Base-by-base conservation (phyloP, 2,113 vertebrate genomes). In the Hystrix brachyura region DNA sequence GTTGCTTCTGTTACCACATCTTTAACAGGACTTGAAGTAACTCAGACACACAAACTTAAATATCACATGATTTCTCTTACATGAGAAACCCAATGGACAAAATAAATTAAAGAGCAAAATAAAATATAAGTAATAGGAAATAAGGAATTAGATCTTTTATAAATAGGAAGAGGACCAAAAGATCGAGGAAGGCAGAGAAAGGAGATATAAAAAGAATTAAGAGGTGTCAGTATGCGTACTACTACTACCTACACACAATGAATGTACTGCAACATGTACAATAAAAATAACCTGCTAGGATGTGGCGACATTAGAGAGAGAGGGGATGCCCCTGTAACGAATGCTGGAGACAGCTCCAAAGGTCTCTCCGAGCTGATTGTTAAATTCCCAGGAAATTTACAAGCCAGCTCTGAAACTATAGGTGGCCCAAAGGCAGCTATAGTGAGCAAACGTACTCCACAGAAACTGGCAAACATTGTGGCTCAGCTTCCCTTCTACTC, bases 311-410 rank as follows among this genome's bases (percentile, higher is more conserved):
- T 25, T n/a, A 32, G 7, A 32, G n/a, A 80, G 19, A 62, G 5
- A 69, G n/a, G 14, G 3, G 29, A 19, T 5, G 27, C 13, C 3
- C 10, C 10, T 43, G 19, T 18, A 34, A 53, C n/a, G 57, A 74
- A 72, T 60, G 25, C 60, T 80, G 64, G n/a, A 69, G 51, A 65
- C 3, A 43, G 51, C 18, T 80, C 51, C 87, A 67, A 38, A 81
- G 57, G 34, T 51, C 55, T 48, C 71, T 43, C 23, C 79, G 71
- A 86, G 10, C 51, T 32, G 72, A 38, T 59, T 27, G 59, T 88
- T 74, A 67, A 94, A 76, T 91, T 83, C 90, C 87, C 27, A 32
- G 76, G 55, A 59, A 84, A 91, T 83, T 79, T 51, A 57, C 34
- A 87, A 84, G 48, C n/a, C 43, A 57, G 64, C 25, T 80, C 34